Conservation (phyloP, 2,797 vertebrate species). For the Chelonia mydas region DNA sequence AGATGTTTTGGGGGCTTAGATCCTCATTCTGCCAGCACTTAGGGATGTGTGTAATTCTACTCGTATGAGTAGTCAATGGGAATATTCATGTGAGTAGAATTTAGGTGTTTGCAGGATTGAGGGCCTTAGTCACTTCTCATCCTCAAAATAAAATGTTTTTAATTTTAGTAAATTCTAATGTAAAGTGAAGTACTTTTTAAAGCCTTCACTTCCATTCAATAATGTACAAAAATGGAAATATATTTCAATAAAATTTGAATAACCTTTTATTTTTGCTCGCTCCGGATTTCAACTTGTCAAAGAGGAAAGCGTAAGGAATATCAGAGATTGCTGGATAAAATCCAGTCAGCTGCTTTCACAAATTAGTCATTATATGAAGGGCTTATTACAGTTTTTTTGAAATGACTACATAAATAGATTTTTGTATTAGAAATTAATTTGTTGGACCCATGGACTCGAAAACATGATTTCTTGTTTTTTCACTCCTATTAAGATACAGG, state of each 20-base stretch:
- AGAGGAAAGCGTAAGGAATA: not conserved
- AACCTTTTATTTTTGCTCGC: not conserved
- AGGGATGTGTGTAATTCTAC: not conserved
- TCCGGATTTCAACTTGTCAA: not conserved
- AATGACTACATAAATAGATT: not conserved
- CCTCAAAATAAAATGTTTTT: conserved; percentile 10
- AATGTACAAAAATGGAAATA: not conserved
- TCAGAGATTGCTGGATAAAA: not conserved
- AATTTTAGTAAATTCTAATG: not conserved
- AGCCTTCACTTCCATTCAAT: not conserved
- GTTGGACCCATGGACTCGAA: not conserved
- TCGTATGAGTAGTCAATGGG: not conserved
- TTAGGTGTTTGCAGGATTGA: not conserved
- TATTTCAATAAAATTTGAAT: not conserved
- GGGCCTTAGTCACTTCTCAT: not conserved
- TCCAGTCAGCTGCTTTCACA: not conserved
- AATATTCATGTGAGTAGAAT: not conserved
- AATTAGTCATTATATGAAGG: not conserved
- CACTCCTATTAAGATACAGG: not conserved
- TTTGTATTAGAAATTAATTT: not conserved
- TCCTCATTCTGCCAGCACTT: not conserved
- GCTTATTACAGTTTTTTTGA: not conserved
- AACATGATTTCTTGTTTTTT: not conserved
- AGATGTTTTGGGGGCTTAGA: not conserved
- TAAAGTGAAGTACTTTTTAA: not conserved